Conservation (phyloP, 2,113 vertebrate species). For the Perognathus longimembris region DNA sequence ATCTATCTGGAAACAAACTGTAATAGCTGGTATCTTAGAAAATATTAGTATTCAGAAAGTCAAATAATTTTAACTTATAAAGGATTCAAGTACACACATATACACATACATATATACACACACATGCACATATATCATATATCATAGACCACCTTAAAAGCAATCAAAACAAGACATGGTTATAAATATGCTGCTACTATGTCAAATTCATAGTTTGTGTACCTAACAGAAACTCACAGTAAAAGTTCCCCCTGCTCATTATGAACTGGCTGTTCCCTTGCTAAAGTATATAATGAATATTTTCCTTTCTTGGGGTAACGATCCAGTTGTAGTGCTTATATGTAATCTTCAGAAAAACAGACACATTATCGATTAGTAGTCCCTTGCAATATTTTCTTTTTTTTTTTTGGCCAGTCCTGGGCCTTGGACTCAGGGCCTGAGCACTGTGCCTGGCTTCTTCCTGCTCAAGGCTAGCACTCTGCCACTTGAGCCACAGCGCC, state of each 20-base stretch:
- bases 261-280: neutral
- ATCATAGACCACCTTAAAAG: slow-evolving; percentile 46
- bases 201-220: slow-evolving; percentile 58
- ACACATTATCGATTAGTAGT: neutral
- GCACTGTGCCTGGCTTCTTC: too few relatives aligned
- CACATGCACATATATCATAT: neutral
- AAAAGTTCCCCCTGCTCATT: slow-evolving; percentile 8
- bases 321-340: neutral
- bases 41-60: slow-evolving; percentile 50
- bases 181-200: slow-evolving; percentile 30
- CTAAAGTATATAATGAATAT: neutral
- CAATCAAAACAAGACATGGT: slow-evolving; percentile 52
- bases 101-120: slow-evolving; percentile 35
- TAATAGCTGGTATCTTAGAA: slow-evolving; percentile 49
- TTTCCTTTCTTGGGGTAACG: neutral
- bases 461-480: too few relatives aligned
- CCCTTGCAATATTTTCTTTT: neutral
- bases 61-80: slow-evolving; percentile 66
- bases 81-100: neutral
- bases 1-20: slow-evolving; percentile 62
- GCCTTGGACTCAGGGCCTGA: too few relatives aligned
- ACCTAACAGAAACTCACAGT: neutral
- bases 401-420: too few relatives aligned
- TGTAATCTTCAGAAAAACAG: neutral
- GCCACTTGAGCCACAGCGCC: too few relatives aligned